Conservation (phyloP, 1,140 invertebrate species). For the Drosophila littoralis region DNA sequence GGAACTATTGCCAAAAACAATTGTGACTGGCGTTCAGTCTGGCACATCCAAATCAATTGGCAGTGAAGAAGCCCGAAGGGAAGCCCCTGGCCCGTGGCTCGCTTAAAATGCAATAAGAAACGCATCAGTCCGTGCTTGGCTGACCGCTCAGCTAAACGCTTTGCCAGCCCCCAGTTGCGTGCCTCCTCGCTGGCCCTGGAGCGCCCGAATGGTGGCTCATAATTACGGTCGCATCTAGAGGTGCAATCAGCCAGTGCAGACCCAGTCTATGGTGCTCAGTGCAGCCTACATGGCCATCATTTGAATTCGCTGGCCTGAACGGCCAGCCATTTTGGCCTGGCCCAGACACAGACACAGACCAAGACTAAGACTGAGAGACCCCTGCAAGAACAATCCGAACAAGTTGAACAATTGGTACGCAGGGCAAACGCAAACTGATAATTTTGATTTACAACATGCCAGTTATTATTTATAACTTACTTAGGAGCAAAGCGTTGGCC, state of each 20-base stretch:
- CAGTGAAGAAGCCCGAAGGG: background rate
- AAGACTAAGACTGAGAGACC: background rate
- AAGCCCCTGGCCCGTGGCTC: conserved; percentile 7
- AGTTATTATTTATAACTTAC: conserved; percentile 84
- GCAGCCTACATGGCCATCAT: conserved; percentile 56
- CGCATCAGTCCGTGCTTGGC: conserved; percentile 14
- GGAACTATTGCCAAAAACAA: conserved; percentile 8
- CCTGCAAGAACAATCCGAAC: conserved; percentile 18
- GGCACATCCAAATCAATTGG: conserved; percentile 1
- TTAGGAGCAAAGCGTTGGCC: conserved; percentile 67
- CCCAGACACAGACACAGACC: background rate
- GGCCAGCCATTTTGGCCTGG: conserved; percentile 51
- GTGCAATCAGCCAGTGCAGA: conserved; percentile 40
- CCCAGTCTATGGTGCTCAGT: background rate
- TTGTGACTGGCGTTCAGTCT: background rate
- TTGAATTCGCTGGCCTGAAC: conserved; percentile 45
- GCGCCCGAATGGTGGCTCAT: conserved; percentile 28
- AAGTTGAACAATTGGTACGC: conserved; percentile 43
- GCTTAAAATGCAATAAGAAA: conserved; percentile 49
- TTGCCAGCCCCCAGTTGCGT: conserved; percentile 21
- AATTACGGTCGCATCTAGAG: conserved; percentile 59
- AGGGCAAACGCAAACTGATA: conserved; percentile 73
- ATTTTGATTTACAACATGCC: conserved; percentile 84
- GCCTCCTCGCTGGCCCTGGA: background rate
- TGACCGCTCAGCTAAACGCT: conserved; percentile 48